Conservation (phyloP, 2,888 invertebrate species). For the Synergus gifuensis region DNA sequence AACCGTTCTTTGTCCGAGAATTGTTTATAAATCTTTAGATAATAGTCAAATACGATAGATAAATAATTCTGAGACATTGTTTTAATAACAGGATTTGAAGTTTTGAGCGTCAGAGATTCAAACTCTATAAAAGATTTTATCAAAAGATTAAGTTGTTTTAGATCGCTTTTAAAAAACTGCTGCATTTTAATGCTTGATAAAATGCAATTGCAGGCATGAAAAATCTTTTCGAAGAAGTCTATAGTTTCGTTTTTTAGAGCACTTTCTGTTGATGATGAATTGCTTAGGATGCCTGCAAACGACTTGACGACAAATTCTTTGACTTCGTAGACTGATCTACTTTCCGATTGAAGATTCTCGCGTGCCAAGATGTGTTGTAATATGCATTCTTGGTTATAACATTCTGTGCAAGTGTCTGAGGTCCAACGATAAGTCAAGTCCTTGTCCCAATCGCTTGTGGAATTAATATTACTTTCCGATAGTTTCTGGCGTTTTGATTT, state of each 20-base stretch:
- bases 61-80: background rate
- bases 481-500: background rate
- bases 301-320: conserved; percentile 29
- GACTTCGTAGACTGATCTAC: conserved; percentile 26
- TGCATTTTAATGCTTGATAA: conserved; percentile 24
- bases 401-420: conserved; percentile 7
- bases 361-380: conserved; percentile 29
- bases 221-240: conserved; percentile 15
- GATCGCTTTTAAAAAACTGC: conserved; percentile 24
- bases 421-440: conserved; percentile 20
- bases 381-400: conserved; percentile 37
- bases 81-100: conserved; percentile 3
- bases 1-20: conserved; percentile 24
- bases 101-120: background rate
- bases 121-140: conserved; percentile 14
- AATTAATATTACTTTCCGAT: conserved; percentile 13
- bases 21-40: conserved; percentile 36
- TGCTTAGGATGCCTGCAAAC: conserved; percentile 6
- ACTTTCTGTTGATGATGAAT: conserved; percentile 2
- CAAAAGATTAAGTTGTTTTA: background rate
- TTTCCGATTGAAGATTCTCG: conserved; percentile 29
- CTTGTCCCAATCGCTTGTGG: conserved; percentile 15
- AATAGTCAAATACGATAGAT: background rate
- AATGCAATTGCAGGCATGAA: conserved; percentile 23
- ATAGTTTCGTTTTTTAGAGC: conserved; percentile 10